Conservation (phyloP, 2,797 vertebrate species). For the Thalassophryne amazonica region DNA sequence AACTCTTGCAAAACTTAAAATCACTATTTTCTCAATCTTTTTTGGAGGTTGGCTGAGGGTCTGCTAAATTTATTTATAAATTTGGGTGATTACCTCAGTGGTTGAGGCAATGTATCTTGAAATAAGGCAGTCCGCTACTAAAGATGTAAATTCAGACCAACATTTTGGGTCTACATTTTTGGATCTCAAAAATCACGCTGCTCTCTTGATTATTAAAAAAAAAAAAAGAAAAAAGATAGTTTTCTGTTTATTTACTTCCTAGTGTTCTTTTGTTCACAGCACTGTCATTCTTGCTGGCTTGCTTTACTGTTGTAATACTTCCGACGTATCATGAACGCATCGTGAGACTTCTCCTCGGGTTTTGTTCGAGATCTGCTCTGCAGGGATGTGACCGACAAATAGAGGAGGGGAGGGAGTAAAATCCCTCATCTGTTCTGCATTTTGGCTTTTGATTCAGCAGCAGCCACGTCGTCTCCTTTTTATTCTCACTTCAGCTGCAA, state of each 20-base stretch:
- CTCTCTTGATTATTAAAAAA: no score
- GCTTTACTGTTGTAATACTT: constrained; percentile 9
- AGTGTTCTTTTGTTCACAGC: not conserved
- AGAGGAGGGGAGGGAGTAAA: constrained; percentile 57
- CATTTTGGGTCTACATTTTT: no score
- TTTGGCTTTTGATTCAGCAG: constrained; percentile 74
- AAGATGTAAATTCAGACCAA: no score
- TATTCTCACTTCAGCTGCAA: constrained; percentile 62
- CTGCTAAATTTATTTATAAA: no score
- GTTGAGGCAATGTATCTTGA: no score
- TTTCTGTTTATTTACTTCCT: not conserved
- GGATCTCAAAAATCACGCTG: no score
- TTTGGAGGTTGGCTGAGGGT: no score
- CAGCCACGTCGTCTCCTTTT: constrained; percentile 73
- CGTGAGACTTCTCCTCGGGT: constrained; percentile 42
- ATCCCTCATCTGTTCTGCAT: constrained; percentile 79
- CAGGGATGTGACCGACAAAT: constrained; percentile 72
- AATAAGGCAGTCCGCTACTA: no score
- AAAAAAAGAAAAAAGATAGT: no score
- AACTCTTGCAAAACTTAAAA: no score
- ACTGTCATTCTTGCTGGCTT: not conserved
- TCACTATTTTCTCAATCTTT: no score
- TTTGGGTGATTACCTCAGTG: no score
- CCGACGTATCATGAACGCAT: constrained; percentile 34
- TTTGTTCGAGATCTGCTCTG: constrained; percentile 67